Percentiles rank a stretch among this genome's conserved stretches.
Conservation (phyloP, 1,140 invertebrate species). For the Trigoniulus corallinus region DNA sequence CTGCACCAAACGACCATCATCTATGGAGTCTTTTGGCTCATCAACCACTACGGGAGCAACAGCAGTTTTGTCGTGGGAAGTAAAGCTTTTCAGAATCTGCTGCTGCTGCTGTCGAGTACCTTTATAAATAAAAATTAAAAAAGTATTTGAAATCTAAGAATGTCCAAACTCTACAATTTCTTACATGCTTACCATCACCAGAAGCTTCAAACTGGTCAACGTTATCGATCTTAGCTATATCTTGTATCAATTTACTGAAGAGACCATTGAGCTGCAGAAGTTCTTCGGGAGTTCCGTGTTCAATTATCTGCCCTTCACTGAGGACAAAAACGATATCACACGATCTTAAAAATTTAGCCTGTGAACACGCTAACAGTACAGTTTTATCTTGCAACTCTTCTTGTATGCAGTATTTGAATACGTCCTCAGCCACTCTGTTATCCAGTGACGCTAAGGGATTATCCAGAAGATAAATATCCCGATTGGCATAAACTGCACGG, state of each 20-base stretch:
- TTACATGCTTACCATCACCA: conserved; percentile 18
- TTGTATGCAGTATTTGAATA: conserved; percentile 23
- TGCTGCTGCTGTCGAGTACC: too few relatives aligned
- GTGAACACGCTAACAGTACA: conserved; percentile 21
- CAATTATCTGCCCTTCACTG: conserved; percentile 28
- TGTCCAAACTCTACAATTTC: too few relatives aligned
- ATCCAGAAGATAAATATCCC: conserved; percentile 33
- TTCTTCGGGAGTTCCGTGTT: conserved; percentile 27
- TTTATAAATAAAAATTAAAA: too few relatives aligned
- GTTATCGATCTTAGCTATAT: neutral
- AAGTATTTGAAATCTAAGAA: conserved; percentile 3
- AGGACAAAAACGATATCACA: conserved; percentile 35
- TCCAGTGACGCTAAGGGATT: conserved; percentile 35
- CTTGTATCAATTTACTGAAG: neutral
- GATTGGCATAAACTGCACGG: conserved; percentile 36
- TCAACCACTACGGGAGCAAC: too few relatives aligned
- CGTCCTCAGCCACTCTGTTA: conserved; percentile 28
- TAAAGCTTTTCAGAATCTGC: too few relatives aligned
- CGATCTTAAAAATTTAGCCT: conserved; percentile 18
- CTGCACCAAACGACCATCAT: neutral
- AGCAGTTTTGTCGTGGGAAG: too few relatives aligned
- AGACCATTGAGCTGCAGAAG: conserved; percentile 20
- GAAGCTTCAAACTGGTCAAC: conserved; percentile 15
- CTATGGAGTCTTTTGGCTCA: too few relatives aligned
- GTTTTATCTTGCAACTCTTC: conserved; percentile 19